Conservation (phyloP, 1,140 invertebrate genomes). For the Drosophila lacertosa region DNA sequence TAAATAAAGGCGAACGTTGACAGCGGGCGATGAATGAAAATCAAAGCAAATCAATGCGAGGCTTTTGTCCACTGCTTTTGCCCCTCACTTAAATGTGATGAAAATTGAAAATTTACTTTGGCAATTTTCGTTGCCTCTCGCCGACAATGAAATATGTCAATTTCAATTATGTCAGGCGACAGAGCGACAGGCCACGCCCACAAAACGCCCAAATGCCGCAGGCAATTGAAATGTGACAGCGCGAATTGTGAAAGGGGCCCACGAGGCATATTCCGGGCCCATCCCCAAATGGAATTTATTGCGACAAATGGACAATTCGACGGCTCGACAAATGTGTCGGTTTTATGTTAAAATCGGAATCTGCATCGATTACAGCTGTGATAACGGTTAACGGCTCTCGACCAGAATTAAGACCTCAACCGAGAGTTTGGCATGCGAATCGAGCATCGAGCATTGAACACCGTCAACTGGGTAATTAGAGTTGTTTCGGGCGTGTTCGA, state of each 20-base stretch:
- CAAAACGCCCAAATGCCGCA: slow-evolving; percentile 33
- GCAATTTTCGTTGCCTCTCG: slow-evolving; percentile 59
- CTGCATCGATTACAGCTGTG: slow-evolving; percentile 58
- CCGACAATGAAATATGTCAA: slow-evolving; percentile 76
- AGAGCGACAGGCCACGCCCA: slow-evolving; percentile 26
- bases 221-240: slow-evolving; percentile 56
- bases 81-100: slow-evolving; percentile 49
- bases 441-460: not conserved
- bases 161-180: slow-evolving; percentile 64
- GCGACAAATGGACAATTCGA: slow-evolving; percentile 15
- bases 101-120: slow-evolving; percentile 81
- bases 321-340: slow-evolving; percentile 69
- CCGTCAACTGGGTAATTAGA: slow-evolving; percentile 59
- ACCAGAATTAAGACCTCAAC: slow-evolving; percentile 10
- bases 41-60: slow-evolving; percentile 75
- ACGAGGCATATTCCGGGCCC: not conserved
- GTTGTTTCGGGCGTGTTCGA: slow-evolving; percentile 42
- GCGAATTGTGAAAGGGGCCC: slow-evolving; percentile 12
- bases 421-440: slow-evolving; percentile 3
- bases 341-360: slow-evolving; percentile 53
- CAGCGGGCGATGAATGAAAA: slow-evolving; percentile 71
- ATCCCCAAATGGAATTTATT: slow-evolving; percentile 37
- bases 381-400: slow-evolving; percentile 26
- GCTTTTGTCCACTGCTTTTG: slow-evolving; percentile 17
- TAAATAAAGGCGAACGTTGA: slow-evolving; percentile 63